These are phyloP conservation scores for Oxycera nigricornis DNA, from an alignment of 2,888 invertebrate species.

Conservation along the genomic window DNA sequence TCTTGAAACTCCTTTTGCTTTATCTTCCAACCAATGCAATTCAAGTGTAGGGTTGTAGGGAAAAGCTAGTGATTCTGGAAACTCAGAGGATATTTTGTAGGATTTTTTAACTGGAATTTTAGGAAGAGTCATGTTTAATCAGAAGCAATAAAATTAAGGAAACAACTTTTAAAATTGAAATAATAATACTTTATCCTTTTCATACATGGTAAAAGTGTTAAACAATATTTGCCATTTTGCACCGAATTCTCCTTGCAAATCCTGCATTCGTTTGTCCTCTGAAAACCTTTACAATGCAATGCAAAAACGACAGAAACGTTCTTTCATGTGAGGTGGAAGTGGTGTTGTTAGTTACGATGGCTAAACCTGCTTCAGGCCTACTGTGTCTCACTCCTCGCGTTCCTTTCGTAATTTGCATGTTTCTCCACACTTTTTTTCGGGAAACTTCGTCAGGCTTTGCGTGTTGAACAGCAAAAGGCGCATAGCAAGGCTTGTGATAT, in stretches of 20 bases:
- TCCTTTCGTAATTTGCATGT: conserved; percentile 8
- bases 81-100: too few species aligned
- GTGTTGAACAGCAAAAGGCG: too few species aligned
- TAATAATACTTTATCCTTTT: too few species aligned
- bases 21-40: too few species aligned
- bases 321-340: neutral
- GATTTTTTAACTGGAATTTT: too few species aligned
- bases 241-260: too few species aligned
- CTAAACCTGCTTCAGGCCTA: neutral
- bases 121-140: too few species aligned
- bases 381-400: neutral
- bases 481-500: neutral
- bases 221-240: too few species aligned
- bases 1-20: neutral
- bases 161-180: too few species aligned
- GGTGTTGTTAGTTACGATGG: neutral
- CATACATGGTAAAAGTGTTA: too few species aligned
- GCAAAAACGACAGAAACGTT: neutral
- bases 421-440: neutral
- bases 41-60: neutral
- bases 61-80: neutral
- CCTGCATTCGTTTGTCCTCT: neutral
- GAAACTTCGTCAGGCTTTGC: neutral
- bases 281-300: neutral
- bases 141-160: too few species aligned